These are phyloP conservation scores for Actinopyga echinites DNA, from an alignment of 53 echinoderm and acorn worm species.

Conservation along the genomic window DNA sequence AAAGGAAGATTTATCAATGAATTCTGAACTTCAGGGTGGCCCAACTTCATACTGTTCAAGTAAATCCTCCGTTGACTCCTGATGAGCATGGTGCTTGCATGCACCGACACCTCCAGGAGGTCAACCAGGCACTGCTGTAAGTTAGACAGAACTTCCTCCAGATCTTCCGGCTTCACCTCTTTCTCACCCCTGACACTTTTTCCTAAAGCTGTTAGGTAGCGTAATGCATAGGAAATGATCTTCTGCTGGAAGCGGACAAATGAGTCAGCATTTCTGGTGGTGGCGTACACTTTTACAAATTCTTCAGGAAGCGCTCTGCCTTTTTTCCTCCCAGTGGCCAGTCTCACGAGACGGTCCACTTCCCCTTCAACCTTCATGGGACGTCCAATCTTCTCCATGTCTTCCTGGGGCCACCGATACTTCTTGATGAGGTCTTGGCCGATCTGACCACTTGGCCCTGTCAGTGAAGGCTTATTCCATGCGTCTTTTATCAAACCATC, in stretches of 20 bases:
- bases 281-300: neutral
- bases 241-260: neutral
- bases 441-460: no score
- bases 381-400: neutral
- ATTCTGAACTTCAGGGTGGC: neutral
- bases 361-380: neutral
- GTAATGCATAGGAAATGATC: slow-evolving; percentile 12
- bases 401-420: slow-evolving; percentile 1
- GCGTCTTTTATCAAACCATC: neutral
- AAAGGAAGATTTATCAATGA: neutral
- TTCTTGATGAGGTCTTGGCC: no score
- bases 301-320: neutral
- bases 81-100: neutral
- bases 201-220: neutral
- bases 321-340: neutral
- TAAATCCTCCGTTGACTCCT: neutral
- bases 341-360: neutral
- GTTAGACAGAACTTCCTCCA: neutral
- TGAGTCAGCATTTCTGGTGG: neutral
- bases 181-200: slow-evolving; percentile 5
- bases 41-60: neutral
- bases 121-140: slow-evolving; percentile 15
- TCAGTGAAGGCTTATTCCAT: neutral
- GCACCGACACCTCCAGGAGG: neutral
- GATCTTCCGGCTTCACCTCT: neutral